Evolutionary conservation across 2,113 vertebrate genomes (phyloP).

Genomic region (Microtus montanus): DNA sequence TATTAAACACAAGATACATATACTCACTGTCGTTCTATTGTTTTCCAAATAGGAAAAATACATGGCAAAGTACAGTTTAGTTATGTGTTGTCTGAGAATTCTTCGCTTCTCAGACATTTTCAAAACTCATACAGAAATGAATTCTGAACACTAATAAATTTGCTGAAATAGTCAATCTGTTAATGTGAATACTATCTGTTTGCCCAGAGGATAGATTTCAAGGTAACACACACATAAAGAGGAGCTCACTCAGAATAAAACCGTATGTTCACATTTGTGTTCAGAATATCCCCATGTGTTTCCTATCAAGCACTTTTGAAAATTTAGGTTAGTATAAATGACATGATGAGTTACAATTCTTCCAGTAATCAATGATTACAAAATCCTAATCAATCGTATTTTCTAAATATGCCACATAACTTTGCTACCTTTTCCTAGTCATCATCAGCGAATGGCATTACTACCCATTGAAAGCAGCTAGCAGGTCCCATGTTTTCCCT

Average conservation of each 20-base stretch:
- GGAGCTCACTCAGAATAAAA: background rate
- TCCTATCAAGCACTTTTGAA: constrained; percentile 8
- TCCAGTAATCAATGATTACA: background rate
- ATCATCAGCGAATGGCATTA: background rate
- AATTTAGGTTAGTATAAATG: constrained; percentile 39
- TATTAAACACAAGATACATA: background rate
- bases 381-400: background rate
- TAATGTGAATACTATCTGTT: background rate
- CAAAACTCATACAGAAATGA: constrained; percentile 14
- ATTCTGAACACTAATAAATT: background rate
- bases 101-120: background rate
- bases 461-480: background rate
- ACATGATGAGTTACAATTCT: background rate
- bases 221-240: background rate
- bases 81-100: background rate
- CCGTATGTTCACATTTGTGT: background rate
- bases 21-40: background rate
- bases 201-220: background rate
- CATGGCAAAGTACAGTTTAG: background rate
- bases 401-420: background rate
- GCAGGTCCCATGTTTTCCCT: background rate
- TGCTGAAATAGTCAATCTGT: background rate
- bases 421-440: constrained; percentile 16
- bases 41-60: background rate
- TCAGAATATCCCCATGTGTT: background rate